These are phyloP conservation scores for Cepaea nemoralis DNA, from an alignment of 1,140 invertebrate genomes.

Conservation along the genomic window DNA sequence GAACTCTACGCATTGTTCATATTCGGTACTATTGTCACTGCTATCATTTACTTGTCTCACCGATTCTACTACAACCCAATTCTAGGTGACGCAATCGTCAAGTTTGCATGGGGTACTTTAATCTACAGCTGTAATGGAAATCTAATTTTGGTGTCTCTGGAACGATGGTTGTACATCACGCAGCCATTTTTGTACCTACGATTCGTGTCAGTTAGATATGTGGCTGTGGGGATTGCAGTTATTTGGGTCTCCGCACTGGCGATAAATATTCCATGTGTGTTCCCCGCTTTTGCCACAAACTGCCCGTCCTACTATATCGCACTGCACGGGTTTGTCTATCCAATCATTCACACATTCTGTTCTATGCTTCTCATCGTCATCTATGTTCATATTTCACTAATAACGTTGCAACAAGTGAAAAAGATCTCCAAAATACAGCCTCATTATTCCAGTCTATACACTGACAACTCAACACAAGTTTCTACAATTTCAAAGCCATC, in stretches of 20 bases:
- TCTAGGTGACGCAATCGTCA: neutral
- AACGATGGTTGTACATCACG: constrained; percentile 22
- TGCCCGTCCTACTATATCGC: neutral
- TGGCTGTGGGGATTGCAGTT: neutral
- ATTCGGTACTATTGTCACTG: neutral
- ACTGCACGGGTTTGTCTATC: neutral
- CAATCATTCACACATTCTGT: neutral
- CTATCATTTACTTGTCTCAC: neutral
- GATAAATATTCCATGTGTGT: neutral
- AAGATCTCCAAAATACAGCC: neutral
- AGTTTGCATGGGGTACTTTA: constrained; percentile 15
- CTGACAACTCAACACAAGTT: neutral
- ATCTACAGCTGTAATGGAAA: constrained; percentile 24
- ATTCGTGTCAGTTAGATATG: neutral
- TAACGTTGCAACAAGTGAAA: neutral
- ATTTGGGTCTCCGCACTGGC: neutral
- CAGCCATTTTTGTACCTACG: constrained; percentile 16
- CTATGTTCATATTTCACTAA: constrained; percentile 1
- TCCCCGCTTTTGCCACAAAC: too few species aligned
- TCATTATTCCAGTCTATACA: neutral
- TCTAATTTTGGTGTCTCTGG: neutral
- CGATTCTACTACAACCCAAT: neutral
- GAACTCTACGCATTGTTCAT: neutral
- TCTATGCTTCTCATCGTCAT: neutral
- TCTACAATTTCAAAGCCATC: neutral